Evolutionary conservation across 2,888 invertebrate species (phyloP).

Genomic region (Melitaea athalia): DNA sequence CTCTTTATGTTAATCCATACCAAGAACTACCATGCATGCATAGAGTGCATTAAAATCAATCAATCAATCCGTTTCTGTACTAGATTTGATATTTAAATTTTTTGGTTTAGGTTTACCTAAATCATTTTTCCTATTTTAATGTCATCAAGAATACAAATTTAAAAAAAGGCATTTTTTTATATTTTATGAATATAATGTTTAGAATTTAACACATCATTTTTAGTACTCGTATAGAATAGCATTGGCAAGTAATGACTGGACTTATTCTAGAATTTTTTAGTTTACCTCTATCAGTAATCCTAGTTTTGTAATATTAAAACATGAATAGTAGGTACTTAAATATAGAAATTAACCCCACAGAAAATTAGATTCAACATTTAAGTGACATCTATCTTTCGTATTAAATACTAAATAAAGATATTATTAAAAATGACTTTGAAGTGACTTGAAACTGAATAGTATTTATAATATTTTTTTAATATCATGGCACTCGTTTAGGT

Average conservation of each 20-base stretch:
- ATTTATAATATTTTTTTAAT: background rate
- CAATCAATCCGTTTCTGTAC: no score
- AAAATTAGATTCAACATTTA: background rate
- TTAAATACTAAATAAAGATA: background rate
- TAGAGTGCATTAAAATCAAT: no score
- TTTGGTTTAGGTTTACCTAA: no score
- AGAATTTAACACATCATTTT: no score
- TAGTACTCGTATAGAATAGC: no score
- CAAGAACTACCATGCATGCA: no score
- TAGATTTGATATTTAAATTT: no score
- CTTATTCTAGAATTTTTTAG: background rate
- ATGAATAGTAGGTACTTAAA: background rate
- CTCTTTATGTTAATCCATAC: no score
- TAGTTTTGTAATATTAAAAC: background rate
- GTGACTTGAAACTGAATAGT: background rate
- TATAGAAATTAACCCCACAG: background rate
- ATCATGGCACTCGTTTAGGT: background rate
- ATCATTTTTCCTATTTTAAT: no score
- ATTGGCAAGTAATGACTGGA: background rate
- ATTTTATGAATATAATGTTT: no score
- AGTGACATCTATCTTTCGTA: background rate
- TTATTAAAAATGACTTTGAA: background rate
- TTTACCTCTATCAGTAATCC: background rate
- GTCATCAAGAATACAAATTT: no score
- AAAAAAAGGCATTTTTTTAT: no score